Base-by-base conservation (phyloP, 2,113 vertebrate species). In the Rhombomys opimus region DNA sequence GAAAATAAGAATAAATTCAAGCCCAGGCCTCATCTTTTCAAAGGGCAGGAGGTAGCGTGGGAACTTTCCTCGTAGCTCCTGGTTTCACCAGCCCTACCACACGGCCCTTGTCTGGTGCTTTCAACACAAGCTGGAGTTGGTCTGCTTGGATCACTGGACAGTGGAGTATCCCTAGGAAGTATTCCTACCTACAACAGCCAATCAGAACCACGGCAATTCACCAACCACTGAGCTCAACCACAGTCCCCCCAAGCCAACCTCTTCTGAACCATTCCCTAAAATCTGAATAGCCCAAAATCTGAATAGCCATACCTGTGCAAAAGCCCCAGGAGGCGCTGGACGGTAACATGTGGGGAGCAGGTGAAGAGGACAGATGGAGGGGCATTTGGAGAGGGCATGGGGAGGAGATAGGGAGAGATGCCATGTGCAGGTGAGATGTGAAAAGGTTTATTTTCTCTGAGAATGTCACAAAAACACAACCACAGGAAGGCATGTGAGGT, bases 11-110 rank as follows among this genome's bases (percentile, higher is more conserved):
- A 20, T 0, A 11, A 67, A 9, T 23, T 3, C 11, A 82, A 54
- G 67, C 7, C 0, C n/a, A 32, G 22, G 46, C 57, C 7, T 13
- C 52, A 1, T 27, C 78, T n/a, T 30, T 32, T 52, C n/a, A 23
- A 68, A 85, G 20, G 3, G 4, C 13, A 2, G 30, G 18, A 63
- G 50, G 65, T 0, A 0, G 22, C 25, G 15, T 8, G 18, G 7
- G 6, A 2, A 27, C 27, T 46, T 23, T 32, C 54, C 17, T 32
- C n/a, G 0, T 0, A 1, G 10, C 22, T 30, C 57, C 25, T 78
- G 65, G 11, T 6, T 11, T 80, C n/a, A 30, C 2, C 4, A 11
- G 25, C 50, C 41, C n/a, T 11, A 35, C 35, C 54, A 13, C 8
- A 35, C 5, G 22, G 5, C 18, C 57, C 1, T 1, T 52, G 6